Evolutionary conservation across 2,888 invertebrate genomes (phyloP).

Genomic region (Geophilus truncorum): DNA sequence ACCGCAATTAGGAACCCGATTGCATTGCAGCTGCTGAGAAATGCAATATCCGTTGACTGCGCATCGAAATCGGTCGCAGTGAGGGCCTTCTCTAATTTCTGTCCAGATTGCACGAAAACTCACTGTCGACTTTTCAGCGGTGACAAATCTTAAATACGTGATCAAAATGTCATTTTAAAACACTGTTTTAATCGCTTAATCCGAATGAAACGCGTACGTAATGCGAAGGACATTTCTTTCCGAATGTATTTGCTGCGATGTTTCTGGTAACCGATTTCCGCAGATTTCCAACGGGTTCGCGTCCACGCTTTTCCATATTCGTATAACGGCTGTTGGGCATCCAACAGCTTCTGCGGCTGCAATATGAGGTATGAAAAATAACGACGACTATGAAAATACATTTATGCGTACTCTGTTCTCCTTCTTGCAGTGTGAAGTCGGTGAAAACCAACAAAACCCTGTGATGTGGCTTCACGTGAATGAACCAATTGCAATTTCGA

Average conservation of each 20-base stretch:
- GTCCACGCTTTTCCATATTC: slow-evolving; percentile 78
- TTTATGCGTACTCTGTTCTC: background rate
- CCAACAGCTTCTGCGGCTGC: slow-evolving; percentile 63
- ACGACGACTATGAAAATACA: background rate
- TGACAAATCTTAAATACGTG: slow-evolving; percentile 74
- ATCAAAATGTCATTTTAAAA: background rate
- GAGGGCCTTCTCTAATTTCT: slow-evolving; percentile 64
- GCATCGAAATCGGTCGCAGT: slow-evolving; percentile 67
- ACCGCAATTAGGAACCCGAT: slow-evolving; percentile 79
- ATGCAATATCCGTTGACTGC: slow-evolving; percentile 70
- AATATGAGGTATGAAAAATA: background rate
- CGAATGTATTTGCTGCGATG: slow-evolving; percentile 79
- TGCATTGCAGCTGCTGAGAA: slow-evolving; percentile 68
- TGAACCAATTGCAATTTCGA: slow-evolving; percentile 94
- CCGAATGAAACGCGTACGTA: too few relatives aligned
- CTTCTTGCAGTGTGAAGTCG: slow-evolving; percentile 80
- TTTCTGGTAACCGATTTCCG: slow-evolving; percentile 70
- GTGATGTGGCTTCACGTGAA: slow-evolving; percentile 77
- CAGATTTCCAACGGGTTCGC: slow-evolving; percentile 81
- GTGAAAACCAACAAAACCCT: slow-evolving; percentile 87
- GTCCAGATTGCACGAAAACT: slow-evolving; percentile 95
- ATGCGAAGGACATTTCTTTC: slow-evolving; percentile 79
- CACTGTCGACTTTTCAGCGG: slow-evolving; percentile 87
- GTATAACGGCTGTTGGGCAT: slow-evolving; percentile 83
- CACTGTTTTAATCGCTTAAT: too few relatives aligned